Conservation (phyloP, 2,888 invertebrate genomes). For the Alviniconcha strummeri region DNA sequence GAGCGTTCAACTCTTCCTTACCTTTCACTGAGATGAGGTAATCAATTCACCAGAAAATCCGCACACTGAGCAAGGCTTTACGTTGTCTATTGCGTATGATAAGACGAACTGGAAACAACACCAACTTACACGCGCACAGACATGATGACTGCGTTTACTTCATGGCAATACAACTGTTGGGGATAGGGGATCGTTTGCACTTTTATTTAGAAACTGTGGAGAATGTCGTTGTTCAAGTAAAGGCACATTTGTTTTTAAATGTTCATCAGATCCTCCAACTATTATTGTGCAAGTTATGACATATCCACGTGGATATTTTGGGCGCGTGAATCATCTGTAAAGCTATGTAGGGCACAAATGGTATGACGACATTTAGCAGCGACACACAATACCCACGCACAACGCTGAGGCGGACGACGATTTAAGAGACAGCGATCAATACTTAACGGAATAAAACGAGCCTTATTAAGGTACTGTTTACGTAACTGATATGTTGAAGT, state of each 20-base stretch:
- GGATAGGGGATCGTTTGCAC: neutral
- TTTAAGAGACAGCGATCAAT: neutral
- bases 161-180: neutral
- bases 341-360: constrained; percentile 21
- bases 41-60: too few species aligned
- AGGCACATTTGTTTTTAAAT: neutral
- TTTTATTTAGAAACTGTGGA: neutral
- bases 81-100: too few species aligned
- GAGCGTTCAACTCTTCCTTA: too few species aligned
- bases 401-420: neutral
- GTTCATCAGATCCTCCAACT: neutral
- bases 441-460: neutral
- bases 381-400: neutral
- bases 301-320: neutral
- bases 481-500: neutral
- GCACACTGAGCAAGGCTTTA: too few species aligned
- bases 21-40: too few species aligned
- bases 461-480: neutral
- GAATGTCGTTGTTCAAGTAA: neutral
- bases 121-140: too few species aligned
- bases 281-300: neutral
- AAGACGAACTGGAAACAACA: too few species aligned
- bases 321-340: constrained; percentile 1
- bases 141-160: neutral
- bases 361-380: constrained; percentile 9